A percentile compares a stretch with the other conserved stretches of the same genome.
These are phyloP conservation scores for Cheirogaleus major DNA, from an alignment of 2,797 vertebrate species.

Conservation along the genomic window DNA sequence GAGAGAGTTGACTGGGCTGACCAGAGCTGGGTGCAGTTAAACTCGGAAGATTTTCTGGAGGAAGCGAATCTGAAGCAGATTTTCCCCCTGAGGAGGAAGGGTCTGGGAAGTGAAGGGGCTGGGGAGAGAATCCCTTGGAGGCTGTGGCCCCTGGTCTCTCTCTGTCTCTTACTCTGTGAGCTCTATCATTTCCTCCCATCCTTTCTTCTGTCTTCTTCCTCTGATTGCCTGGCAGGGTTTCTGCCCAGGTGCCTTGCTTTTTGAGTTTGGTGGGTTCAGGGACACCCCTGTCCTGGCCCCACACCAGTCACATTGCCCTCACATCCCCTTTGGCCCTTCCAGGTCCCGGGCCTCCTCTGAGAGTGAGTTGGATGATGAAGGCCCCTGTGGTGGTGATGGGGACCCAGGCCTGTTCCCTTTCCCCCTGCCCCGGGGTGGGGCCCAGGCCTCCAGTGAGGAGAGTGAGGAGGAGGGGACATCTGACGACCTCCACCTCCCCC, in stretches of 20 bases:
- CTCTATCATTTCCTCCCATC: background rate
- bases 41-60: conserved; percentile 63
- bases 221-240: conserved; percentile 20
- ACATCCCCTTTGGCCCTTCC: conserved; percentile 71
- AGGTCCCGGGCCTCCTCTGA: conserved; percentile 87
- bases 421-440: conserved; percentile 82
- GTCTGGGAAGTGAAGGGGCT: conserved; percentile 50
- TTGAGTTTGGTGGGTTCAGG: conserved; percentile 26
- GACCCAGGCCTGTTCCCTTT: conserved; percentile 87
- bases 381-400: conserved; percentile 84
- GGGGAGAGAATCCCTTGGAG: conserved; percentile 55
- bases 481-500: conserved; percentile 78
- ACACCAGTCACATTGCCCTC: background rate
- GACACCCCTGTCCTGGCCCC: background rate
- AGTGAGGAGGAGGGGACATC: conserved; percentile 90
- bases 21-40: conserved; percentile 53
- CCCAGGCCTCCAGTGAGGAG: conserved; percentile 92
- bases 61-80: conserved; percentile 61
- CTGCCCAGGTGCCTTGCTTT: background rate
- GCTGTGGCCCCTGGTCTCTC: conserved; percentile 32
- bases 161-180: conserved; percentile 51
- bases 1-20: conserved; percentile 56
- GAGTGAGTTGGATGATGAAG: conserved; percentile 88
- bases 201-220: conserved; percentile 15
- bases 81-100: conserved; percentile 44